Base-by-base conservation (phyloP, 2,888 invertebrate genomes). In the Lepas anatifera region DNA sequence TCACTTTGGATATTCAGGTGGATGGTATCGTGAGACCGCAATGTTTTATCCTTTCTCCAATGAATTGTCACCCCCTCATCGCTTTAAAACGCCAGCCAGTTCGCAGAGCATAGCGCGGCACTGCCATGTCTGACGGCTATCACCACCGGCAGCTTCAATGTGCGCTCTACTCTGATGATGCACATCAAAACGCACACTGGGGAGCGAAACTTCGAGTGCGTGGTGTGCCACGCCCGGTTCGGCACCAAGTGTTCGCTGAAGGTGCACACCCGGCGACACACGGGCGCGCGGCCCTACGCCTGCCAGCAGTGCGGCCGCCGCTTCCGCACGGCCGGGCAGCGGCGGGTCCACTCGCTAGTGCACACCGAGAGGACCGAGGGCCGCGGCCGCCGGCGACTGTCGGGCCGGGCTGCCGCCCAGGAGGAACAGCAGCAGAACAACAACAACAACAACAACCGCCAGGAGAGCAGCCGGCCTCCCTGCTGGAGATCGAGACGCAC, bases 301-400 rank as follows among this genome's bases (percentile, higher is more conserved):
- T 96, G 96, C 80, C 90, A 90, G 0, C 87, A 92, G 78, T 96
- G 95, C 77, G 81, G 83, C n/a, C 79, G 82, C 72, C 80, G 81
- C 71, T 89, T 88, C 77, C 80, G 88, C 48, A 89, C 87, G 0
- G 84, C 86, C 0, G 87, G 87, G 0, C 87, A 87, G 75, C 80
- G 85, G 58, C 18, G 39, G n/a, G 27, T 64, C 37, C 64, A 64
- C 25, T 3, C 11, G 64, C 3, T 27, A 1, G 22, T 35, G 25
- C 64, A 37, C 64, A 35, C 25, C 52, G 10, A 4, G 4, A n/a
- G 22, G 25, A 8, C 11, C 52, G 8, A 35, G 22, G 35, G 63
- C 63, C 50, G 27, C 27, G 16, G 3, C 27, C 3, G 27, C 11
- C 32, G 18, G 29, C 13, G 32, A 2, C 58, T 8, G 29, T 8